Percentiles rank a stretch among this genome's conserved stretches.
These are phyloP conservation scores for Protosalanx chinensis DNA, from an alignment of 2,797 vertebrate genomes.

Conservation along the genomic window DNA sequence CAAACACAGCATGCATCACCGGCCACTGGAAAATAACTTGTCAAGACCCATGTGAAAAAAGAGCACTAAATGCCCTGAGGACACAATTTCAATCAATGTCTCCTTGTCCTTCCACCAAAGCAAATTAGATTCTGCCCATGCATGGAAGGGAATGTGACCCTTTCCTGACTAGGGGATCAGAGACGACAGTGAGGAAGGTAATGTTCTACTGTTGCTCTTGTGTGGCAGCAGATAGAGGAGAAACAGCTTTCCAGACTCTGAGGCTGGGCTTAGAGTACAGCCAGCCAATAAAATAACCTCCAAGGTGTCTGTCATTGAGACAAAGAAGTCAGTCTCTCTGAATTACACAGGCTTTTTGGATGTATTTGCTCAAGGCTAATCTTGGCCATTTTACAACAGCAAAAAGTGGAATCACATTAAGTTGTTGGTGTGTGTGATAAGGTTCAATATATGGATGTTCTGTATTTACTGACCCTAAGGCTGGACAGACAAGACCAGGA, in stretches of 20 bases:
- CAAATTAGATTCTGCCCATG: constrained; percentile 76
- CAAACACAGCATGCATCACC: constrained; percentile 58
- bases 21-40: constrained; percentile 71
- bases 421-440: not conserved
- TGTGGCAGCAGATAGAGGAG: constrained; percentile 15
- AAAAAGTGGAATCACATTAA: not conserved
- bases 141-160: constrained; percentile 71
- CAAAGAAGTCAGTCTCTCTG: not conserved
- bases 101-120: constrained; percentile 76
- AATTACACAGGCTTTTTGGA: too few species aligned
- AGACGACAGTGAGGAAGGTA: constrained; percentile 64
- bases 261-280: not conserved
- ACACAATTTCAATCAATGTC: constrained; percentile 81
- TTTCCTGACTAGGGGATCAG: constrained; percentile 72
- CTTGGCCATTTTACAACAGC: too few species aligned
- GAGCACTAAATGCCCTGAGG: constrained; percentile 70
- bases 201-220: constrained; percentile 41
- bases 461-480: not conserved
- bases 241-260: not conserved
- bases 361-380: not conserved
- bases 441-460: not conserved
- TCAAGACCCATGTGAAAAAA: constrained; percentile 70
- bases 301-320: constrained; percentile 6
- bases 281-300: constrained; percentile 1
- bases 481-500: not conserved